These are phyloP conservation scores for Hydropsyche tenuis DNA, from an alignment of 1,140 invertebrate genomes.

Conservation along the genomic window DNA sequence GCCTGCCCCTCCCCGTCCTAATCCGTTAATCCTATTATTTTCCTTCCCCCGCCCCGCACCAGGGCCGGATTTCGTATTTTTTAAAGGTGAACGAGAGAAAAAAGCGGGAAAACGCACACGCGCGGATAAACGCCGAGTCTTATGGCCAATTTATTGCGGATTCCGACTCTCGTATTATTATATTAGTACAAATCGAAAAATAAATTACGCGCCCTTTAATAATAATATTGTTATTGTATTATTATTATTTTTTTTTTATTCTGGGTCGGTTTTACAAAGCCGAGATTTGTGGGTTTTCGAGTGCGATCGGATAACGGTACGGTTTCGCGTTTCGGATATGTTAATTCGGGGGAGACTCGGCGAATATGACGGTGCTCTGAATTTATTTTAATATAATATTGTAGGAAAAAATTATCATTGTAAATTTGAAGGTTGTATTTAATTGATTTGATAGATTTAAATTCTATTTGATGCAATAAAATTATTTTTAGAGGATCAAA, in stretches of 20 bases:
- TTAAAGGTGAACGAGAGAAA: neutral
- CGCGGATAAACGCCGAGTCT: conserved; percentile 10
- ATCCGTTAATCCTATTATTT: conserved; percentile 11
- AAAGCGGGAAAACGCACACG: neutral
- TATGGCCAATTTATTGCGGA: conserved; percentile 21
- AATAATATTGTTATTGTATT: too few relatives aligned
- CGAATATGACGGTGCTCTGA: too few relatives aligned
- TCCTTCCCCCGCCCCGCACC: neutral
- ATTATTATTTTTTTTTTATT: neutral
- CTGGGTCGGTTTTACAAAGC: neutral
- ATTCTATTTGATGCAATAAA: too few relatives aligned
- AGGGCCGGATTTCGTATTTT: neutral
- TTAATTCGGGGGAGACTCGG: too few relatives aligned
- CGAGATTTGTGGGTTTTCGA: neutral
- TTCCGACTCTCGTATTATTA: neutral
- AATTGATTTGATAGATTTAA: too few relatives aligned
- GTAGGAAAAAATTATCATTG: too few relatives aligned
- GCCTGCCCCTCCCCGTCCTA: neutral
- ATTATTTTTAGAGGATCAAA: too few relatives aligned
- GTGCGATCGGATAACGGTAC: too few relatives aligned
- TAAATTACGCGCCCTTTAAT: too few relatives aligned
- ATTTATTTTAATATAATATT: too few relatives aligned
- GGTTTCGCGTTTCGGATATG: neutral
- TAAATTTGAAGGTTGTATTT: too few relatives aligned
- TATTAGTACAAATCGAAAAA: conserved; percentile 16